phyloP scores from a whole-genome alignment of 2,797 vertebrate genomes.

The Propithecus deckenii region DNA sequence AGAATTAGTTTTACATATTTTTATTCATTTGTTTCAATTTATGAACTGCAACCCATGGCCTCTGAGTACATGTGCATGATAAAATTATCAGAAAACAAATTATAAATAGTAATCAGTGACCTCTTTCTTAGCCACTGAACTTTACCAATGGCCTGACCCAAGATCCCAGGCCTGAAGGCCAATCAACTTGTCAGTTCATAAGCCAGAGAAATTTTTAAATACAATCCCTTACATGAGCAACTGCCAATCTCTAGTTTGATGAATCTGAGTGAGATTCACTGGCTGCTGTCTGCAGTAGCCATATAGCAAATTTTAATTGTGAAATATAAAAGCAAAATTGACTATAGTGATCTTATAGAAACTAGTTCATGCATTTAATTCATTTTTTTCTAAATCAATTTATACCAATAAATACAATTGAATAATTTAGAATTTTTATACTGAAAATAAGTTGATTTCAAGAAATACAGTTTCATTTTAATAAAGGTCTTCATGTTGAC shows the following conservation, averaged over 20 bases:
- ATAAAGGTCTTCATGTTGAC: background rate
- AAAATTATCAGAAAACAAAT: constrained; percentile 79
- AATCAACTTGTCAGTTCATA: constrained; percentile 58
- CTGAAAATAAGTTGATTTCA: constrained; percentile 17
- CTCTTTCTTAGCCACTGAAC: constrained; percentile 72
- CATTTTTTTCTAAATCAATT: background rate
- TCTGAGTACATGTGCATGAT: constrained; percentile 71
- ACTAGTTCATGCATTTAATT: background rate
- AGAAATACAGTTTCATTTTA: constrained; percentile 11
- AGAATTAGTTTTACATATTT: constrained; percentile 72
- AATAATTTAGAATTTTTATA: background rate
- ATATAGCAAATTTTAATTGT: constrained; percentile 29
- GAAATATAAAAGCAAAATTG: constrained; percentile 4
- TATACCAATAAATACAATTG: background rate
- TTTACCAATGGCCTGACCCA: constrained; percentile 74
- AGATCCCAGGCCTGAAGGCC: constrained; percentile 58
- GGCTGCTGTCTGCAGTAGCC: background rate
- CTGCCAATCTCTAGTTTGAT: background rate
- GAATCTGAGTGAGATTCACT: background rate
- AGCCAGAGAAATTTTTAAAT: constrained; percentile 63
- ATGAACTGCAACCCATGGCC: constrained; percentile 70
- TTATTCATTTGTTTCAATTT: constrained; percentile 78
- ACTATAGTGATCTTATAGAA: background rate
- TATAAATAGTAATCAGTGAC: constrained; percentile 75
- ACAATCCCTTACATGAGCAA: constrained; percentile 9